These are phyloP conservation scores for Linhomoeus sp. DNA, from an alignment of 2,888 invertebrate species.

Conservation along the genomic window DNA sequence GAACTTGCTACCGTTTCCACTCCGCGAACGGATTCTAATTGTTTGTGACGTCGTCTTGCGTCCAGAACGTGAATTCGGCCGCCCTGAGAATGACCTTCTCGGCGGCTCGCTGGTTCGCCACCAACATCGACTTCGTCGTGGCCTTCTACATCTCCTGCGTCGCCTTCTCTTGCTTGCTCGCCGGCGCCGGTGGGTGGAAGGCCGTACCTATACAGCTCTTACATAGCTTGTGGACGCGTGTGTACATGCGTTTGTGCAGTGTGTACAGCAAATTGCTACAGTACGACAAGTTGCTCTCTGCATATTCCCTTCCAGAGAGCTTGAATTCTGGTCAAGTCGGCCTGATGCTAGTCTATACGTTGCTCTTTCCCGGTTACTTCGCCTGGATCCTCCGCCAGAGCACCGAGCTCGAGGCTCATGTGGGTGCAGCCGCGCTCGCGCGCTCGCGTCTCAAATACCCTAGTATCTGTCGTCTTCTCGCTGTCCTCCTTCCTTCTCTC, in stretches of 20 bases:
- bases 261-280: no score
- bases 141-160: constrained; percentile 63
- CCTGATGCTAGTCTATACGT: constrained; percentile 16
- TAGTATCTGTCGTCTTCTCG: no score
- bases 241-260: no score
- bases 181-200: constrained; percentile 36
- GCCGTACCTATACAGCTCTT: no score
- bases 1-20: constrained; percentile 17
- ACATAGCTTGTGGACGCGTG: no score
- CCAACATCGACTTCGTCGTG: constrained; percentile 73
- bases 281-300: no score
- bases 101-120: constrained; percentile 74
- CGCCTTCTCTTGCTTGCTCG: constrained; percentile 58
- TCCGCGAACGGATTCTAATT: neutral
- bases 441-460: no score
- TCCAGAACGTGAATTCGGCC: constrained; percentile 56
- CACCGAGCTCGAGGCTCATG: constrained; percentile 44
- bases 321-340: constrained; percentile 13
- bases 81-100: constrained; percentile 77
- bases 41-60: neutral
- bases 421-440: constrained; percentile 10
- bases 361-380: constrained; percentile 49
- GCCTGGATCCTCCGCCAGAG: constrained; percentile 82
- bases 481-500: no score
- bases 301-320: neutral